Conservation (phyloP, 2,113 vertebrate genomes). For the Bufo gargarizans region DNA sequence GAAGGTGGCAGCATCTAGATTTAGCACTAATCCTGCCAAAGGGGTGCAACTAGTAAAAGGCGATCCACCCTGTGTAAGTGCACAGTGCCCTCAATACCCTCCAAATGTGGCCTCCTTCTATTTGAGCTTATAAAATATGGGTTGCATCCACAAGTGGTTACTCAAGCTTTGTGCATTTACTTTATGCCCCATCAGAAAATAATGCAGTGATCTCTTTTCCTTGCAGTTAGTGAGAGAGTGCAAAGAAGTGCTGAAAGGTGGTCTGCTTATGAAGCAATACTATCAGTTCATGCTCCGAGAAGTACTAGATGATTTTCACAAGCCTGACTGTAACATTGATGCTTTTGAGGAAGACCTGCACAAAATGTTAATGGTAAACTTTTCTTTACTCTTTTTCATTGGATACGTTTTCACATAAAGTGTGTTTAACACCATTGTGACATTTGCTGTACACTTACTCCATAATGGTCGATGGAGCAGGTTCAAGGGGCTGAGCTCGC, state of each 20-base stretch:
- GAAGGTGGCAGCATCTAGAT: background rate
- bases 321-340: constrained; percentile 88
- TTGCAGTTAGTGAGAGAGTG: constrained; percentile 94
- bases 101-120: no score
- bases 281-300: constrained; percentile 95
- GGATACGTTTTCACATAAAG: background rate
- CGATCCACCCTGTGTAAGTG: no score
- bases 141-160: background rate
- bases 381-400: constrained; percentile 63
- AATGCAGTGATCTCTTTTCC: constrained; percentile 30
- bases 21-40: no score
- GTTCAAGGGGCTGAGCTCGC: no score
- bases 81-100: no score
- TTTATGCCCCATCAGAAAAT: background rate
- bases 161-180: background rate
- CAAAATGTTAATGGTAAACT: constrained; percentile 93
- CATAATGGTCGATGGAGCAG: no score
- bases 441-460: no score
- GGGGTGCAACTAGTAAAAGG: no score
- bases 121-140: no score
- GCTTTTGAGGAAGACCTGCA: constrained; percentile 97
- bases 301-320: constrained; percentile 80
- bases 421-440: no score
- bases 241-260: constrained; percentile 96
- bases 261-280: constrained; percentile 98